These are phyloP conservation scores for Nasua narica DNA, from an alignment of 2,797 vertebrate species.

Conservation along the genomic window DNA sequence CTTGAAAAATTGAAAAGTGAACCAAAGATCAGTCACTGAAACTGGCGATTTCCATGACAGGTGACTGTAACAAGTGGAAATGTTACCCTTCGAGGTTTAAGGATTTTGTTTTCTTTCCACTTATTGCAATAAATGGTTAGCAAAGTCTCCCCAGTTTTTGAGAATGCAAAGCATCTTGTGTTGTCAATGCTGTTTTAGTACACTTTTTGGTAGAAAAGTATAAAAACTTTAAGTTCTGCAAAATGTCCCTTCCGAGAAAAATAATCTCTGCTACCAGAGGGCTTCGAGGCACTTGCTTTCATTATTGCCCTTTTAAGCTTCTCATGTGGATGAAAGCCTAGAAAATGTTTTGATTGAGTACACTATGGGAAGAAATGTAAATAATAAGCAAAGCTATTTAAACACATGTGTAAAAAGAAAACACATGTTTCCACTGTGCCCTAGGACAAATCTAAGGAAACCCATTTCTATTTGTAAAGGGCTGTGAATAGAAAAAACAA, in stretches of 20 bases:
- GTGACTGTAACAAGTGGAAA: background rate
- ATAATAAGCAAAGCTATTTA: slow-evolving; percentile 71
- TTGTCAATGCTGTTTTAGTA: background rate
- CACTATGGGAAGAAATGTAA: slow-evolving; percentile 71
- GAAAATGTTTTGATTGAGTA: slow-evolving; percentile 70
- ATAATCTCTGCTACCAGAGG: slow-evolving; percentile 42
- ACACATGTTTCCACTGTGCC: slow-evolving; percentile 55
- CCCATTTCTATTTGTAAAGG: slow-evolving; percentile 25
- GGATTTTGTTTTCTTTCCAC: background rate
- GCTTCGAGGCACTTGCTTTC: slow-evolving; percentile 36
- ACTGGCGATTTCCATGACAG: background rate
- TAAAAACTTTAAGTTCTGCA: slow-evolving; percentile 57
- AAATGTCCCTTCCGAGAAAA: slow-evolving; percentile 61
- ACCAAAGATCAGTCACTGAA: background rate
- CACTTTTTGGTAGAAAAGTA: background rate
- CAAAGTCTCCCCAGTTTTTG: background rate
- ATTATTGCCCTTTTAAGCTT: slow-evolving; percentile 63
- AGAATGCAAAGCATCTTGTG: background rate
- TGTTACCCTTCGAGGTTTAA: background rate
- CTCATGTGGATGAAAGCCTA: slow-evolving; percentile 63
- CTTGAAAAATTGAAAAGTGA: slow-evolving; percentile 7
- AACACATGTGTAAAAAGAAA: slow-evolving; percentile 70
- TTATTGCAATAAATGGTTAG: background rate
- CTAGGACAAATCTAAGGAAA: slow-evolving; percentile 34
- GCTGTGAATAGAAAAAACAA: background rate